A percentile compares a stretch with the other conserved stretches of the same genome.
Conservation (phyloP, 2,888 invertebrate species). For the Parnassius smintheus region DNA sequence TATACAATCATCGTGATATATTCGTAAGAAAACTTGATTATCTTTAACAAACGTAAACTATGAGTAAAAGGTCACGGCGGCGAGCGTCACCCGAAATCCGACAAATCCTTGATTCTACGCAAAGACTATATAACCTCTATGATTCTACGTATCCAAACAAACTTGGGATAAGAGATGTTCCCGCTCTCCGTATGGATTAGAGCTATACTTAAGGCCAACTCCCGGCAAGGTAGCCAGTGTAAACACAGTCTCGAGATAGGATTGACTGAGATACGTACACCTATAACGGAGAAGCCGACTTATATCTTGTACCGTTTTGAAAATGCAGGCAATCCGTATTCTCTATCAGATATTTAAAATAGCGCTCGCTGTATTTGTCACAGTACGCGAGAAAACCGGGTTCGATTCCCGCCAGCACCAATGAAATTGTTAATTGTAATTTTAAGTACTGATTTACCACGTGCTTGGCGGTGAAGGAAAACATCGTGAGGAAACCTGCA, state of each 20-base stretch:
- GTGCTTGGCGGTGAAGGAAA: too few species aligned
- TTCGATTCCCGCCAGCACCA: too few species aligned
- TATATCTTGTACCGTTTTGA: constrained; percentile 1
- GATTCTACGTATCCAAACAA: constrained; percentile 49
- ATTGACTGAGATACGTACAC: background rate
- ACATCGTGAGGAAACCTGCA: too few species aligned
- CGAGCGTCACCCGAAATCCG: constrained; percentile 28
- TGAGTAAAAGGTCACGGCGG: constrained; percentile 18
- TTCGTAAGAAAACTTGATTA: background rate
- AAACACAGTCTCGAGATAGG: constrained; percentile 42
- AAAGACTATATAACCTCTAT: too few species aligned
- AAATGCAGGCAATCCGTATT: background rate
- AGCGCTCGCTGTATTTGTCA: too few species aligned
- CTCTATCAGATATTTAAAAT: too few species aligned
- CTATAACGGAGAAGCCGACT: background rate
- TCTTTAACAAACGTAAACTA: constrained; percentile 2
- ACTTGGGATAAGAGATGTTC: constrained; percentile 43
- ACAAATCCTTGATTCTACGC: constrained; percentile 47
- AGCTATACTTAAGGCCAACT: constrained; percentile 26
- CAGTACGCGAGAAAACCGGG: too few species aligned
- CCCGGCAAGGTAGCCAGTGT: constrained; percentile 53
- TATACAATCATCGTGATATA: too few species aligned
- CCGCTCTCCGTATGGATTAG: constrained; percentile 47
- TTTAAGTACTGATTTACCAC: too few species aligned
- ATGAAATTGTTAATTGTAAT: too few species aligned